Conservation (phyloP, 1,140 invertebrate genomes). For the Argopecten irradians region DNA sequence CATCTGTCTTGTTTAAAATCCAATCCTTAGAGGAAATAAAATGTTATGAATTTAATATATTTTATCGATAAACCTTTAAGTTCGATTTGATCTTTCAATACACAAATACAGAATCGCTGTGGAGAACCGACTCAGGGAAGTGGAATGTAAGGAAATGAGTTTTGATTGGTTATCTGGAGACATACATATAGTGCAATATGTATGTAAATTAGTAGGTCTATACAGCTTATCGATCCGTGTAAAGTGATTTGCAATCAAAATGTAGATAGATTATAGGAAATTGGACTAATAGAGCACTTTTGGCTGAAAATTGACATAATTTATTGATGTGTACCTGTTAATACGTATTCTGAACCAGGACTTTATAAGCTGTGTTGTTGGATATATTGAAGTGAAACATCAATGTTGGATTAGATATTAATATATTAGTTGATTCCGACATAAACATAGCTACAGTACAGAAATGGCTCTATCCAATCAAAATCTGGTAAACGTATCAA, state of each 20-base stretch:
- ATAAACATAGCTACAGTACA: neutral
- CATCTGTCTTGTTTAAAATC: neutral
- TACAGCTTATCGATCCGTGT: neutral
- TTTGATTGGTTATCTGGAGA: neutral
- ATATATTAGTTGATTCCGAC: neutral
- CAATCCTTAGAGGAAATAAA: slow-evolving; percentile 13
- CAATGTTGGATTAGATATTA: neutral
- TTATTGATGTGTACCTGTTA: neutral
- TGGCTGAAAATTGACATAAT: neutral
- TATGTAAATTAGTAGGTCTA: neutral
- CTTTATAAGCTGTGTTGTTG: neutral
- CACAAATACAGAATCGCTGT: neutral
- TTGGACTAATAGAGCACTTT: neutral
- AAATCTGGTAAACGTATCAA: neutral
- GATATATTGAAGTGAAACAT: neutral
- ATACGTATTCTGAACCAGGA: neutral
- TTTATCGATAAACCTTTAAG: slow-evolving; percentile 18
- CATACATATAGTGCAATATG: neutral
- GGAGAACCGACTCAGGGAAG: neutral
- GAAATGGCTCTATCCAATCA: neutral
- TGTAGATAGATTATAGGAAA: neutral
- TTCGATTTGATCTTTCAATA: slow-evolving; percentile 18
- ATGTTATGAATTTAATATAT: slow-evolving; percentile 19
- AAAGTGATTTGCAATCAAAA: neutral
- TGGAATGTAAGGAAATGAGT: neutral